phyloP scores from a whole-genome alignment of 1,140 invertebrate genomes.

The Cardiocondyla obscurior region DNA sequence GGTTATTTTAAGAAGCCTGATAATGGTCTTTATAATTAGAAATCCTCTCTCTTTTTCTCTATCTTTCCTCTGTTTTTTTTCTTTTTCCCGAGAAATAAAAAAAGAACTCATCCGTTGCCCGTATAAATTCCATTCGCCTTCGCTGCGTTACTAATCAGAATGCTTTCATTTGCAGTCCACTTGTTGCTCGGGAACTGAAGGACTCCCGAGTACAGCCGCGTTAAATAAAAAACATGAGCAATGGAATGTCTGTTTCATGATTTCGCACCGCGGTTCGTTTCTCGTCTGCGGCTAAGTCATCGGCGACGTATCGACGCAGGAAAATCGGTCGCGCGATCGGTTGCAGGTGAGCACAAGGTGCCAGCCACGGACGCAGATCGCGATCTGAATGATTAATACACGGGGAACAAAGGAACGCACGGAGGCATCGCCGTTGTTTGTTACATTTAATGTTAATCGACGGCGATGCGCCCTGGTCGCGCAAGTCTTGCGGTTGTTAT shows the following conservation, averaged over 20 bases:
- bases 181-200: conserved; percentile 55
- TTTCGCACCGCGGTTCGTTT: conserved; percentile 17
- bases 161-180: conserved; percentile 57
- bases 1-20: neutral
- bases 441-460: conserved; percentile 16
- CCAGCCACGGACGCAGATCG: conserved; percentile 26
- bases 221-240: conserved; percentile 62
- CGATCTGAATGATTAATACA: conserved; percentile 63
- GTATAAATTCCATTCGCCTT: conserved; percentile 7
- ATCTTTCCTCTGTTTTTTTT: no score
- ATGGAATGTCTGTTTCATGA: conserved; percentile 13
- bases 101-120: neutral
- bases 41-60: neutral
- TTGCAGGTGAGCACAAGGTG: conserved; percentile 32
- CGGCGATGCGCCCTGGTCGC: conserved; percentile 1
- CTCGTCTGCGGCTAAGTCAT: neutral
- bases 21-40: neutral
- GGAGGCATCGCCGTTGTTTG: conserved; percentile 42
- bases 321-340: conserved; percentile 22
- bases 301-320: neutral
- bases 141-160: neutral
- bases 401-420: conserved; percentile 53
- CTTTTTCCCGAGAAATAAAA: no score
- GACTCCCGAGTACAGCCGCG: conserved; percentile 3
- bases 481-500: conserved; percentile 15